A percentile compares a stretch with the other conserved stretches of the same genome.
These are phyloP conservation scores for Aleadryas rufinucha DNA, from an alignment of 2,113 vertebrate genomes.

Conservation along the genomic window DNA sequence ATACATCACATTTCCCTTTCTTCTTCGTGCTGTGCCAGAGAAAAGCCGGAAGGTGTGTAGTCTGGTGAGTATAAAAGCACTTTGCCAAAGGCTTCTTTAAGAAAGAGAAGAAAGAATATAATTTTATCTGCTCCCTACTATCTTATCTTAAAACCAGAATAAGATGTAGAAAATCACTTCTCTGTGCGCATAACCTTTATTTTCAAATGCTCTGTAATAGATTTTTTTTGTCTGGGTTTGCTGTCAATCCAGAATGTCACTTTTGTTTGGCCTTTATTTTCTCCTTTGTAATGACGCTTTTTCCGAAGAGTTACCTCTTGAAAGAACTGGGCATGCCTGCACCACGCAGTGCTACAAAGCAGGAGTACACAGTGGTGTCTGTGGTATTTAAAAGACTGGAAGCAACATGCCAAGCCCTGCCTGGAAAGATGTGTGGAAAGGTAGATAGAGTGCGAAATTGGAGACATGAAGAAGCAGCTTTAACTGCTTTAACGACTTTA, in stretches of 20 bases:
- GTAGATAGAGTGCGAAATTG: background rate
- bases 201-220: background rate
- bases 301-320: background rate
- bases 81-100: background rate
- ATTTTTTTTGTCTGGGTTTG: background rate
- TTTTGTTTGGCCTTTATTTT: background rate
- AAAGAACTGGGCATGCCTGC: background rate
- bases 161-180: background rate
- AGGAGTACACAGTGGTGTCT: background rate
- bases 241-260: background rate
- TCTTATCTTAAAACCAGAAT: background rate
- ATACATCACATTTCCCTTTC: background rate
- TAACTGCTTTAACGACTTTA: background rate
- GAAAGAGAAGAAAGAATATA: background rate
- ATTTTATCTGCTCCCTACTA: background rate
- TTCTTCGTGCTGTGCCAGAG: background rate
- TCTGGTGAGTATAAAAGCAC: background rate
- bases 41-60: background rate
- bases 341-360: background rate
- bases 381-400: background rate
- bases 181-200: accelerated
- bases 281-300: background rate
- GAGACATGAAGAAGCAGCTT: background rate
- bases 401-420: background rate
- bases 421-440: background rate